Conservation (phyloP, 2,113 vertebrate species). For the Syrrhaptes paradoxus region DNA sequence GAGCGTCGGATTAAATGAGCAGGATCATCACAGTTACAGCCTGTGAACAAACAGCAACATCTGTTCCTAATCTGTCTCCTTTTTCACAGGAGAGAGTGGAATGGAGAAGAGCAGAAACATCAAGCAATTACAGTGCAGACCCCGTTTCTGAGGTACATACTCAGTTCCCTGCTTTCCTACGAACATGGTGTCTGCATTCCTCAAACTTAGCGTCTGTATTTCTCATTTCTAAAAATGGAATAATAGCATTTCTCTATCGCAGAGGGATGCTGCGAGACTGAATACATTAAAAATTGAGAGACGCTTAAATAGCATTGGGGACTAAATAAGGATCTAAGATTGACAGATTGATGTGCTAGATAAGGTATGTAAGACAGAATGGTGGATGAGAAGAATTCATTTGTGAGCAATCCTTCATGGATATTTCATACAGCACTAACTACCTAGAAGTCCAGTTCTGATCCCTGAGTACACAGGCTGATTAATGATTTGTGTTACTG, state of each 20-base stretch:
- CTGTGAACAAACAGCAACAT: conserved; percentile 44
- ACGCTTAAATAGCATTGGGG: neutral
- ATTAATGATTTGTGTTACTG: neutral
- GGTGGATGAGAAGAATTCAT: neutral
- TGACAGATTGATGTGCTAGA: neutral
- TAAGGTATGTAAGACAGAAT: neutral
- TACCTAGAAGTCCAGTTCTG: neutral
- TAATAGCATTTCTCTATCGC: neutral
- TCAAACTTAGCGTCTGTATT: neutral
- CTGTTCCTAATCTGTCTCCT: conserved; percentile 37
- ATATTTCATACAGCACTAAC: neutral
- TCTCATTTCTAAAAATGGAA: neutral
- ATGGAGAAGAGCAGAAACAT: neutral
- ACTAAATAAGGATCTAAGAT: neutral
- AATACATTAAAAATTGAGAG: neutral
- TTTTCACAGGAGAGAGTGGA: neutral
- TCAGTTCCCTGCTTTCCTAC: neutral
- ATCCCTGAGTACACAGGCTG: neutral
- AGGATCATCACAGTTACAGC: conserved; percentile 1
- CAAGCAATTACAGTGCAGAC: neutral
- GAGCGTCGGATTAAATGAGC: neutral
- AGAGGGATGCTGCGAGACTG: neutral
- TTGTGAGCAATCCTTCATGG: neutral
- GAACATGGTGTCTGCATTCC: neutral
- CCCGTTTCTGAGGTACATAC: neutral